These are phyloP conservation scores for Phalanger gymnotis DNA, from an alignment of 2,797 vertebrate species.

Conservation along the genomic window DNA sequence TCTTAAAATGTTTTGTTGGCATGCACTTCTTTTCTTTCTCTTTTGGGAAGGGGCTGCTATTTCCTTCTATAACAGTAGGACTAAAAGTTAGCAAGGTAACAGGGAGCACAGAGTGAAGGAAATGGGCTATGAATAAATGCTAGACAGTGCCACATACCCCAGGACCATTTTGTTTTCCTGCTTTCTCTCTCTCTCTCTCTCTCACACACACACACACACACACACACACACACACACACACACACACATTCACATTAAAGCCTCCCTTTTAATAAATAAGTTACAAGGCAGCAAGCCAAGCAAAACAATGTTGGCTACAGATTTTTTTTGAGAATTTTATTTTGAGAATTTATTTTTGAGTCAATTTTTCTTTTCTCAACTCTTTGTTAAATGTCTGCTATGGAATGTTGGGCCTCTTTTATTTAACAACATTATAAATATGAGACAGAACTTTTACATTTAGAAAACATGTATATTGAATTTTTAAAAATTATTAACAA, in stretches of 20 bases:
- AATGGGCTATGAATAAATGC: neutral
- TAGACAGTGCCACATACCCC: neutral
- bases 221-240: neutral
- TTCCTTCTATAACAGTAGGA: neutral
- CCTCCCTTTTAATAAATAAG: neutral
- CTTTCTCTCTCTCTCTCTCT: neutral
- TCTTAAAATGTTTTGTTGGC: neutral
- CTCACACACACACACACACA: neutral
- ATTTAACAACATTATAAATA: neutral
- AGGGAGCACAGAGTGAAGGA: neutral
- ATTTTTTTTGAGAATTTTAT: neutral
- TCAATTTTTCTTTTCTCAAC: neutral
- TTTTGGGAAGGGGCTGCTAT: neutral
- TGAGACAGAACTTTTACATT: neutral
- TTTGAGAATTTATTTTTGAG: neutral
- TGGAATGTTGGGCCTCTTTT: neutral
- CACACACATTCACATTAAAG: neutral
- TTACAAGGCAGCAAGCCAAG: neutral
- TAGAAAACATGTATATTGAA: neutral
- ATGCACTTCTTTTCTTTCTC: neutral
- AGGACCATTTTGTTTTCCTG: neutral
- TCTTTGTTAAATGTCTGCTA: neutral
- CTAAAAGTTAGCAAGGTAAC: neutral
- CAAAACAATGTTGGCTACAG: neutral
- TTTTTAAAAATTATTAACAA: neutral